These are phyloP conservation scores for Gouania willdenowi DNA, from an alignment of 2,797 vertebrate genomes.

Conservation along the genomic window DNA sequence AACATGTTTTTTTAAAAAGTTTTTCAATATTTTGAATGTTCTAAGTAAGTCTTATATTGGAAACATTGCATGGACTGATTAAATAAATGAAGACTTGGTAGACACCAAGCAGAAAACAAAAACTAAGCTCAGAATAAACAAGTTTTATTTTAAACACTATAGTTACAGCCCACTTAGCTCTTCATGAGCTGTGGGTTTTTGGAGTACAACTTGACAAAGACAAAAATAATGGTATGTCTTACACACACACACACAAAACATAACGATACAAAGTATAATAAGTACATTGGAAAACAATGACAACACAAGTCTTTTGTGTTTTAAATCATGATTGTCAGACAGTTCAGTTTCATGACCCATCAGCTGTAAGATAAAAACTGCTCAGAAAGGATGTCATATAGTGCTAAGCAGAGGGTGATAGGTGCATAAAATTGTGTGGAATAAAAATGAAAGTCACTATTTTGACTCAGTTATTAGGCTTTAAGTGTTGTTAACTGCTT, in stretches of 20 bases:
- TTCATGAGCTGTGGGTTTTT: conserved; percentile 7
- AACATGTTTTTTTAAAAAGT: no score
- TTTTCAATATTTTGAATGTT: no score
- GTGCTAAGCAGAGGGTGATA: background rate
- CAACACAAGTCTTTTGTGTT: conserved; percentile 12
- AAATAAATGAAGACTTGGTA: no score
- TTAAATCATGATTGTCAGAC: conserved; percentile 50
- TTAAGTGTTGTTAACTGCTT: background rate
- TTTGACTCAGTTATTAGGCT: background rate
- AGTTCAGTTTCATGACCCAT: conserved; percentile 1
- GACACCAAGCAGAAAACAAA: no score
- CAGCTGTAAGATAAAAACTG: background rate
- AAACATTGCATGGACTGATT: no score
- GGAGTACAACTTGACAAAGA: conserved; percentile 29
- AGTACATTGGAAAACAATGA: conserved; percentile 18
- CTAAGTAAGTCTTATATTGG: no score
- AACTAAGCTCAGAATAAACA: conserved; percentile 22
- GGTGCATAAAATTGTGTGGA: conserved; percentile 7
- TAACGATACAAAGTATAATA: no score
- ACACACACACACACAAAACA: no score
- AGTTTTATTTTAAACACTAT: conserved; percentile 54
- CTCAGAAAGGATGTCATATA: background rate
- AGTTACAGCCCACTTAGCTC: conserved; percentile 12
- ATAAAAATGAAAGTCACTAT: background rate
- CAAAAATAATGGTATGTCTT: conserved; percentile 12